These are phyloP conservation scores for Celastrina argiolus DNA, from an alignment of 2,888 invertebrate genomes.

Conservation along the genomic window DNA sequence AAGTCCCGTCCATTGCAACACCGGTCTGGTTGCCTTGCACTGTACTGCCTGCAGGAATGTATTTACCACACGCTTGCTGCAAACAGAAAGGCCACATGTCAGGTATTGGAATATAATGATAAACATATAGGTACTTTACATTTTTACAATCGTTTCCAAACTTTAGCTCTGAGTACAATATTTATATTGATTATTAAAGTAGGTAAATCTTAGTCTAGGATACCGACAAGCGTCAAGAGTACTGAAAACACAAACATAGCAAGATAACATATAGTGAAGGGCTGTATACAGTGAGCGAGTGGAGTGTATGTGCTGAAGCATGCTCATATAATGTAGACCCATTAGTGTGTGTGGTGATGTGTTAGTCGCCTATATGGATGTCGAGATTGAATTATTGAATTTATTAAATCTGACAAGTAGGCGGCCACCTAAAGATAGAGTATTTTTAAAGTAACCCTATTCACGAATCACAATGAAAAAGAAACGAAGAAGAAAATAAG, in stretches of 20 bases:
- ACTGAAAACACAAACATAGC: slow-evolving; percentile 28
- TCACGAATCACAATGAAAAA: not conserved
- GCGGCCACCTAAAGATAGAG: not conserved
- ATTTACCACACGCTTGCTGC: slow-evolving; percentile 91
- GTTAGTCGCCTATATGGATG: slow-evolving; percentile 33
- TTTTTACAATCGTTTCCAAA: not conserved
- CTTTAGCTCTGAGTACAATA: slow-evolving; percentile 20
- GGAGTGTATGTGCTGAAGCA: slow-evolving; percentile 35
- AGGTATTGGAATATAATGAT: not conserved
- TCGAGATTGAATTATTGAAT: slow-evolving; percentile 26
- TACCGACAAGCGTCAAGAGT: slow-evolving; percentile 20
- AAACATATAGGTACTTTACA: not conserved
- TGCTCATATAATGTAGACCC: slow-evolving; percentile 56
- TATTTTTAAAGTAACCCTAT: not conserved
- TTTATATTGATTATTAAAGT: slow-evolving; percentile 27
- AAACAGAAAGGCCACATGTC: slow-evolving; percentile 38
- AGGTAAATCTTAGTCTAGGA: slow-evolving; percentile 17
- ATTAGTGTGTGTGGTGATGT: slow-evolving; percentile 51
- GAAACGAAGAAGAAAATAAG: not conserved
- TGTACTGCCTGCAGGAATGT: slow-evolving; percentile 90
- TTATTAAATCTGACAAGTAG: slow-evolving; percentile 4
- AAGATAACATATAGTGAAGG: slow-evolving; percentile 27
- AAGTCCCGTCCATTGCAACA: slow-evolving; percentile 90
- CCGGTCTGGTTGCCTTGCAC: slow-evolving; percentile 89
- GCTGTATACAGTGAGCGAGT: slow-evolving; percentile 30